Percentiles rank a stretch among this genome's conserved stretches.
phyloP scores from a whole-genome alignment of 2,888 invertebrate genomes.

The Pachydiplax longipennis region DNA sequence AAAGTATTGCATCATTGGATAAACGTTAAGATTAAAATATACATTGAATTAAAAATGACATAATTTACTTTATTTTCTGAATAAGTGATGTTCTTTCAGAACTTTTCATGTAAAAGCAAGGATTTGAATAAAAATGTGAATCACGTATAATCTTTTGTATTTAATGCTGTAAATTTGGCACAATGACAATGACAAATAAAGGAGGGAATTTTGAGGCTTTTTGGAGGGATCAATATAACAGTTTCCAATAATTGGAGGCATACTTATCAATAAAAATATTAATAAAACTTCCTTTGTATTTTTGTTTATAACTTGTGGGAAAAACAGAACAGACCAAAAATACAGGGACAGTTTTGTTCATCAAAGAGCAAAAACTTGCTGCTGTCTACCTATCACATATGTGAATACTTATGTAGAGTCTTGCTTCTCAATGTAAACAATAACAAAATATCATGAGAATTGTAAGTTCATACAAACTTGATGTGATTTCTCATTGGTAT shows the following conservation, averaged over 20 bases:
- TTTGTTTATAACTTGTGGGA: neutral
- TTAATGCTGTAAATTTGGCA: slow-evolving; percentile 36
- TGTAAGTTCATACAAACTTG: neutral
- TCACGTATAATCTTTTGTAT: slow-evolving; percentile 3
- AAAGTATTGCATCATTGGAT: no score
- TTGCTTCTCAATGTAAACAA: neutral
- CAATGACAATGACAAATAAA: slow-evolving; percentile 33
- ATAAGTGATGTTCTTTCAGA: no score
- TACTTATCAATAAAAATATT: slow-evolving; percentile 20
- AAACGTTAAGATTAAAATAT: no score
- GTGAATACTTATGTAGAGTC: neutral
- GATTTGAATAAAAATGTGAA: neutral
- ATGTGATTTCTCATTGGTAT: neutral
- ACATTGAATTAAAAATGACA: no score
- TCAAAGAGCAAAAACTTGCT: neutral
- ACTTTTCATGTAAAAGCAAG: neutral
- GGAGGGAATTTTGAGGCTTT: neutral
- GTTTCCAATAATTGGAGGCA: neutral
- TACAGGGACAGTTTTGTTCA: neutral
- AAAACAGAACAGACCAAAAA: neutral
- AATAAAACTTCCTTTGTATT: neutral
- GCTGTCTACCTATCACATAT: neutral
- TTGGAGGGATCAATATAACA: neutral
- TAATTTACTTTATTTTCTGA: no score
- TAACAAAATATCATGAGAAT: neutral